Base-by-base conservation (phyloP, 92 coral and sea anemone genomes). In the Zoanthus sansibaricus region DNA sequence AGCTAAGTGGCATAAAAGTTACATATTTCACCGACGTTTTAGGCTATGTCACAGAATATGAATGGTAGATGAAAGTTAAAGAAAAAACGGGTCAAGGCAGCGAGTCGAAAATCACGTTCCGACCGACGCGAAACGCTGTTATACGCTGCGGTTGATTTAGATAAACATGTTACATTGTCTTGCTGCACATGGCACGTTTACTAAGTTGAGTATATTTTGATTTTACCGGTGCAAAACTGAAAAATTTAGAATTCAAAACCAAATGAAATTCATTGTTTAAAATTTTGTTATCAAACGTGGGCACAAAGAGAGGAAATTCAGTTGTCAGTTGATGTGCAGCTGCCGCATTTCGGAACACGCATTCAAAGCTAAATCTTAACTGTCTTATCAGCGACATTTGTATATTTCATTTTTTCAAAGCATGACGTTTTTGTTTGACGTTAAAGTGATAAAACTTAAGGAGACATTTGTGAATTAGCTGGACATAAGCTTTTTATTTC, bases 401-500 rank as follows among this genome's bases (percentile, higher is more conserved):
- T 58, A 58, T 58, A 58, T 58, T 58, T 58, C 66, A 58, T 52
- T 52, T 52, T 25, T 52, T 52, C 58, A 52, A 58, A 58, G n/a
- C 14, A 11, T 58, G 5, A 14, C 5, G 16, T 58, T 14, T 58
- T 58, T 58, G 1, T 58, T 58, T 58, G 66, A 58, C 66, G n/a
- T 11, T 14, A 58, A 58, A 58, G n/a, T 58, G 14, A 14, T 8
- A 58, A 49, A 58, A 58, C 4, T 58, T 11, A 58, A 18, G 66
- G 66, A 58, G 66, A 58, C 66, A 58, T 58, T 58, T 58, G 66
- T 14, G 66, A 58, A 58, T 58, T 58, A 58, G 17, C 66, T 58
- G 66, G n/a, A 58, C 66, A 10, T 17, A 33, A 80, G 8, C 73
- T 64, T 48, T 45, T 80, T 75, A 66, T 80, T 37, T 46, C 64